Percentiles rank a stretch among this genome's conserved stretches.
These are phyloP conservation scores for Pristis pectinata DNA, from an alignment of 2,797 vertebrate genomes.

Conservation along the genomic window DNA sequence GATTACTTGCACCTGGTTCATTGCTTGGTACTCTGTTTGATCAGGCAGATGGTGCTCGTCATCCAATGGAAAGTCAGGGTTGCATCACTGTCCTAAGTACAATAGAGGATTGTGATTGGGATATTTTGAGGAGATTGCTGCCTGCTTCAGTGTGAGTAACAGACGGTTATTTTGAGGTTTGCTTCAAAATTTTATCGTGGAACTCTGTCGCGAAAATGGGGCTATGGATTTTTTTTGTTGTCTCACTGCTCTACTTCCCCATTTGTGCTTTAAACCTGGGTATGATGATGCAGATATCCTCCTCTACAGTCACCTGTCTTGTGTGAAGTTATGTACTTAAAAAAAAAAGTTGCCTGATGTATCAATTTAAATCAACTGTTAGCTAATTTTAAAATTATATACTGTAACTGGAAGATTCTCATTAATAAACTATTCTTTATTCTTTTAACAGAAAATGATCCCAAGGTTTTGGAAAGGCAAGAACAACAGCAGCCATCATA, in stretches of 20 bases:
- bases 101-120: background rate
- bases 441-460: constrained; percentile 31
- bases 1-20: background rate
- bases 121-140: background rate
- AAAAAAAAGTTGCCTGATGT: background rate
- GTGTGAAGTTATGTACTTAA: background rate
- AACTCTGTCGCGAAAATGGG: background rate
- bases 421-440: constrained; percentile 8
- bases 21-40: background rate
- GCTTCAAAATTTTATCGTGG: background rate
- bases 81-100: background rate
- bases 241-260: background rate
- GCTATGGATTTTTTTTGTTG: no score
- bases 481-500: constrained; percentile 33
- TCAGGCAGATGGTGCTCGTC: background rate
- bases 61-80: background rate
- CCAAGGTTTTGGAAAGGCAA: constrained; percentile 32
- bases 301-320: background rate
- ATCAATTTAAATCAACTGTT: background rate
- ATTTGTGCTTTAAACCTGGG: background rate
- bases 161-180: background rate
- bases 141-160: background rate
- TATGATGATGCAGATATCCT: background rate
- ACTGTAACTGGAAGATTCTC: background rate
- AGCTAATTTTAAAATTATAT: constrained; percentile 8